These are phyloP conservation scores for Noturus placidus DNA, from an alignment of 2,113 vertebrate species.

Conservation along the genomic window DNA sequence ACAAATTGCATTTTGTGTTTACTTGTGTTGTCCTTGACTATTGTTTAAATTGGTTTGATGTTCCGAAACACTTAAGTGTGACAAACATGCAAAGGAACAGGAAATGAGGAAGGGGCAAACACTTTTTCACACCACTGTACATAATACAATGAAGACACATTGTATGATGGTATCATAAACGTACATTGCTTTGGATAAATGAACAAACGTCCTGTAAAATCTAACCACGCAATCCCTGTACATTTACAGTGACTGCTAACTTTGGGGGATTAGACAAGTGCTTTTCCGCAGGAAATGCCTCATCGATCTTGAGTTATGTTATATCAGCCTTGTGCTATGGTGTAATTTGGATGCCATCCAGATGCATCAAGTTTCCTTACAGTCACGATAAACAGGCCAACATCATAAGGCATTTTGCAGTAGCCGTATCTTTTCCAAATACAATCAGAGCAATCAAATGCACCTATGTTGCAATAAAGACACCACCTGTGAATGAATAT, in stretches of 20 bases:
- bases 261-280: neutral
- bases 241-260: neutral
- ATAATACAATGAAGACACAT: neutral
- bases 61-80: no score
- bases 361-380: conserved; percentile 21
- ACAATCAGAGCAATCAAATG: conserved; percentile 1
- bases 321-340: neutral
- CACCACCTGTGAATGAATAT: conserved; percentile 1
- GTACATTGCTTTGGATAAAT: no score
- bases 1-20: no score
- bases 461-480: conserved; percentile 11
- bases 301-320: neutral
- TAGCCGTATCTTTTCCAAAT: neutral
- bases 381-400: neutral
- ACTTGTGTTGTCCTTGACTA: no score
- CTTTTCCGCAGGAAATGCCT: neutral
- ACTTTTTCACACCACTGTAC: no score
- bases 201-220: neutral
- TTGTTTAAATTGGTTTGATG: no score
- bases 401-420: neutral
- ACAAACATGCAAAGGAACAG: no score
- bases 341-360: conserved; percentile 6
- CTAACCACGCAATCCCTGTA: neutral
- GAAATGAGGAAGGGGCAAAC: no score
- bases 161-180: neutral